Percentiles rank a stretch among this genome's conserved stretches.
Evolutionary conservation across 2,797 vertebrate genomes (phyloP).

Genomic region (Myripristis jacobus): DNA sequence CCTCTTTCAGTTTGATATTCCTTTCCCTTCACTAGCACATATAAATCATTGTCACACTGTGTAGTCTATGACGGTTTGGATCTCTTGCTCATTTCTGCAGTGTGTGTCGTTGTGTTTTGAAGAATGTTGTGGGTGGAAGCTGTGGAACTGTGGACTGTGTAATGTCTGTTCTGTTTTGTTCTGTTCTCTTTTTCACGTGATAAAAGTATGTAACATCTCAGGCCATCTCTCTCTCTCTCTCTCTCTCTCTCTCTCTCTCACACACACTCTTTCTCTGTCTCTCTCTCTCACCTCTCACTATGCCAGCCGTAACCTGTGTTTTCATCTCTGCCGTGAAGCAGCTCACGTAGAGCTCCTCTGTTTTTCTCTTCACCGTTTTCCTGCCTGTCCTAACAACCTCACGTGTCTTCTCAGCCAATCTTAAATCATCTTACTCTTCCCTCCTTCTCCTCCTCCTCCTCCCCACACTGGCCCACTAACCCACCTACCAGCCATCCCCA

Average conservation of each 20-base stretch:
- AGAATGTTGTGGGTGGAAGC: too few species aligned
- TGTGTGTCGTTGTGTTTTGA: neutral
- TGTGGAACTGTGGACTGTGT: neutral
- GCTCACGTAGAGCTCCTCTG: neutral
- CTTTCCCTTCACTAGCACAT: too few species aligned
- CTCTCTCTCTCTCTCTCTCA: neutral
- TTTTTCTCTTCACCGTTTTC: neutral
- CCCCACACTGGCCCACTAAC: slow-evolving; percentile 64
- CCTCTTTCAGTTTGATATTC: too few species aligned
- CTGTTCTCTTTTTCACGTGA: neutral
- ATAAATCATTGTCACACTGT: too few species aligned
- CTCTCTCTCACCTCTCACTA: too few species aligned
- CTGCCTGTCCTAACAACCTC: slow-evolving; percentile 22
- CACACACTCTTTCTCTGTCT: neutral
- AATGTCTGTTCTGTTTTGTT: too few species aligned
- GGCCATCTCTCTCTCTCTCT: neutral
- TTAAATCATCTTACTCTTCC: slow-evolving; percentile 15
- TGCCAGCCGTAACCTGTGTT: neutral
- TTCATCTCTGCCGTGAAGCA: neutral
- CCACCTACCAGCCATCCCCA: slow-evolving; percentile 53
- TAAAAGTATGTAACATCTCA: neutral
- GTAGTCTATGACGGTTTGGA: too few species aligned
- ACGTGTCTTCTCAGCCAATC: slow-evolving; percentile 30
- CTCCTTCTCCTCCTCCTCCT: slow-evolving; percentile 7
- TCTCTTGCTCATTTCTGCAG: neutral